A percentile compares a stretch with the other conserved stretches of the same genome.
Conservation (phyloP, 2,797 vertebrate genomes). For the Apogon talboti region DNA sequence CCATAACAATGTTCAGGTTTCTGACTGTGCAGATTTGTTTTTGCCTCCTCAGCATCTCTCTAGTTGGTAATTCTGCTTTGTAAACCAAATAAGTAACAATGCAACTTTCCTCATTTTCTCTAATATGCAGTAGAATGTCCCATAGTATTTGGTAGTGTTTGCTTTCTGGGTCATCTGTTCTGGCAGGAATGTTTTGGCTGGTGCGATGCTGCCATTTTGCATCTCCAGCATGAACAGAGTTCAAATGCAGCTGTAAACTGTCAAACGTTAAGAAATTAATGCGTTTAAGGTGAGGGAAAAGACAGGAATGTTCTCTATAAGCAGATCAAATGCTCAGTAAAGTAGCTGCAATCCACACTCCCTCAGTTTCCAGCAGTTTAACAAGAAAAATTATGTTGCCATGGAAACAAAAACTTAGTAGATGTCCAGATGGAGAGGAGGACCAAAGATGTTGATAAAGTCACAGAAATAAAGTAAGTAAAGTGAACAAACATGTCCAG, state of each 20-base stretch:
- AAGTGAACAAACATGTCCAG: background rate
- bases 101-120: too few species aligned
- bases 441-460: slow-evolving; percentile 44
- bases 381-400: slow-evolving; percentile 57
- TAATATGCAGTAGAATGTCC: too few species aligned
- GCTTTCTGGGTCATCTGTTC: too few species aligned
- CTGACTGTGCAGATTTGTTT: too few species aligned
- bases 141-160: too few species aligned
- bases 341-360: slow-evolving; percentile 36
- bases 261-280: slow-evolving; percentile 9
- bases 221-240: background rate
- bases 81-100: too few species aligned
- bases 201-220: too few species aligned
- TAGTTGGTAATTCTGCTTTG: too few species aligned
- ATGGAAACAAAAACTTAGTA: slow-evolving; percentile 71
- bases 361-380: slow-evolving; percentile 38
- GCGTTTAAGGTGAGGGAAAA: slow-evolving; percentile 22
- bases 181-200: too few species aligned
- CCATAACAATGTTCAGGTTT: too few species aligned
- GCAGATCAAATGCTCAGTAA: slow-evolving; percentile 44
- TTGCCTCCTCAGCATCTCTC: too few species aligned
- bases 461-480: slow-evolving; percentile 18
- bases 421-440: slow-evolving; percentile 41
- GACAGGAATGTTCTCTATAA: slow-evolving; percentile 21
- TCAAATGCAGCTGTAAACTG: background rate